Base-by-base conservation (phyloP, 2,797 vertebrate genomes). In the Macroramphosus scolopax region DNA sequence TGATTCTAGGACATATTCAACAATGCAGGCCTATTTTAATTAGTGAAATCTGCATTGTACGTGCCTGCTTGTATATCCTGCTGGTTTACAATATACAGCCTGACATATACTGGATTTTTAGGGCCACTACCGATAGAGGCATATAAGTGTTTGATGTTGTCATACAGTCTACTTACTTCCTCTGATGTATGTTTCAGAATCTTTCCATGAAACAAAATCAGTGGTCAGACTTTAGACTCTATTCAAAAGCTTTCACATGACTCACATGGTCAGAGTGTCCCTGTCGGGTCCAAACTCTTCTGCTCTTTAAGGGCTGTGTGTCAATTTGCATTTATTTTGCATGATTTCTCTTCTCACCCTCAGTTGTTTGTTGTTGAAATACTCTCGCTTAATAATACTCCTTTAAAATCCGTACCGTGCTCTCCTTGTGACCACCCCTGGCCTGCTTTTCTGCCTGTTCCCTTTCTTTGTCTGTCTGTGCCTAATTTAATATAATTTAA, bases 21-120 rank as follows among this genome's bases (percentile, higher is more conserved):
- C 24, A 30, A 22, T 52, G 43, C 2, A 52, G 38, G 42, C 17
- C 11, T 29, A 45, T 67, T 78, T 72, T 22, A 58, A 70, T 66
- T 6, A 47, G 45, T 40, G 33, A 45, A 45, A 28, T 30, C 42
- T 65, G 61, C 36, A 43, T 32, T 68, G 22, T 8, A 18, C 49
- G 62, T 56, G 63, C 72, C 56, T 78, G 69, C 20, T 6, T 3
- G 20, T 35, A 52, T 24, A 38, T n/a, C 1, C 11, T 45, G 16
- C 22, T 34, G 25, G 42, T 24, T 35, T 32, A 28, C 40, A 17
- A 25, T 14, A 15, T 40, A 17, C 11, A 41, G 6, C 11, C 10
- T 1, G n/a, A n/a, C n/a, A n/a, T n/a, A n/a, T n/a, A n/a, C n/a
- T n/a, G 3, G 15, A 12, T 17, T 20, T 29, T 29, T 17, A 18